Evolutionary conservation across 2,113 vertebrate species (phyloP).

Genomic region (Dryoscopus gambensis): DNA sequence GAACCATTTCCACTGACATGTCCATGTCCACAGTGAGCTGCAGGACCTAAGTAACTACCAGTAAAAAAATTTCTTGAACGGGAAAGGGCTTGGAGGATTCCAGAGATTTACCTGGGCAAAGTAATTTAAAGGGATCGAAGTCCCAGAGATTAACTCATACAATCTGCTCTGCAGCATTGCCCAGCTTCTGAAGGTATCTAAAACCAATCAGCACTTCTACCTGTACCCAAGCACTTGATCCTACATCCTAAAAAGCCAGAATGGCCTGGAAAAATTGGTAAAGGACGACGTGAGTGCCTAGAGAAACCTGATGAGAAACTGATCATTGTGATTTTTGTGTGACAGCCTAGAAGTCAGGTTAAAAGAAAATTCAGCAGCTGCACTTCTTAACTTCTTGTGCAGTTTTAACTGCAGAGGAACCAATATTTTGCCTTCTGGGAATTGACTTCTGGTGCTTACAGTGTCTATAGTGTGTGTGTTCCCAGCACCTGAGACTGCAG

Average conservation of each 20-base stretch:
- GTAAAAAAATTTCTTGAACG: background rate
- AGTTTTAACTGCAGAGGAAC: background rate
- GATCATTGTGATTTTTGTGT: rapidly evolving
- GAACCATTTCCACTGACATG: background rate
- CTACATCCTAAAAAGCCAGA: background rate
- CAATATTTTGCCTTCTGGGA: background rate
- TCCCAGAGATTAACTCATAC: background rate
- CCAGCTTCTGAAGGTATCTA: rapidly evolving
- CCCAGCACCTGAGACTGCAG: background rate
- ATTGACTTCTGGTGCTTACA: background rate
- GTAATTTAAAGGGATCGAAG: background rate
- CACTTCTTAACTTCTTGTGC: background rate
- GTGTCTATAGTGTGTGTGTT: background rate
- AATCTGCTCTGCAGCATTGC: background rate
- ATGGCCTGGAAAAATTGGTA: background rate
- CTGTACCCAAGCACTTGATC: background rate
- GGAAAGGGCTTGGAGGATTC: background rate
- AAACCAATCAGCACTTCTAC: background rate
- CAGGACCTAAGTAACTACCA: background rate
- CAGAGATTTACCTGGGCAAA: background rate
- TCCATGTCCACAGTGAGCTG: background rate
- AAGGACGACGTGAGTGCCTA: background rate
- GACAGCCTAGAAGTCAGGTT: background rate
- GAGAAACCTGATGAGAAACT: background rate
- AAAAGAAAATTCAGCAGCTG: background rate